Evolutionary conservation across 1,140 invertebrate species (phyloP).

Genomic region (Drosophila nigromelanica): DNA sequence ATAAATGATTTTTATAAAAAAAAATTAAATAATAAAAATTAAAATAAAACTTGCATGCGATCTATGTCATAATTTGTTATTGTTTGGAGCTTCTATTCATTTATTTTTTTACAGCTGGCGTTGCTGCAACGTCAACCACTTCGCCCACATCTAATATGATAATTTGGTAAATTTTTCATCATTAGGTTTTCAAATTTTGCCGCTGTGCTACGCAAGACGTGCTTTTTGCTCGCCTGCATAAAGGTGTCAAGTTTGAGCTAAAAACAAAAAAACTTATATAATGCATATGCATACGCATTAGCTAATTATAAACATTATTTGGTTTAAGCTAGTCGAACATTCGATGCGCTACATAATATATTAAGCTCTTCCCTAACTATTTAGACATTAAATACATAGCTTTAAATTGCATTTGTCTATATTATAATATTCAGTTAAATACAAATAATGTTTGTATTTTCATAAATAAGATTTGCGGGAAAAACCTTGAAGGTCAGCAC

Average conservation of each 20-base stretch:
- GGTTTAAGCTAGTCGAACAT: background rate
- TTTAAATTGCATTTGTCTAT: background rate
- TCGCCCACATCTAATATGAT: slow-evolving; percentile 56
- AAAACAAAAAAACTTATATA: slow-evolving; percentile 5
- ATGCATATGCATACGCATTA: slow-evolving; percentile 43
- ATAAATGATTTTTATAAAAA: slow-evolving; percentile 43
- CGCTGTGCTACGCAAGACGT: slow-evolving; percentile 47
- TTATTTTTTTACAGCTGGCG: slow-evolving; percentile 12
- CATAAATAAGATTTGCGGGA: background rate
- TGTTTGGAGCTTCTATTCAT: slow-evolving; percentile 32
- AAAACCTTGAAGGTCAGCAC: slow-evolving; percentile 13
- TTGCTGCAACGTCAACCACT: slow-evolving; percentile 42
- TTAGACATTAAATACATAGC: background rate
- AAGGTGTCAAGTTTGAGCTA: slow-evolving; percentile 39
- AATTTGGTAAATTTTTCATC: slow-evolving; percentile 52
- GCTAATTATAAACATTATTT: slow-evolving; percentile 6
- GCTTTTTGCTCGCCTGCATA: slow-evolving; percentile 35
- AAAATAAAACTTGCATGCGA: slow-evolving; percentile 52
- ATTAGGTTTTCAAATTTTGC: slow-evolving; percentile 45
- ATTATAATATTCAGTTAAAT: background rate
- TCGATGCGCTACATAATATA: background rate
- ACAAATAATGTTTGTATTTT: no score
- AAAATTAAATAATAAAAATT: no score
- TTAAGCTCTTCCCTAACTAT: background rate
- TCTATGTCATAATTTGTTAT: slow-evolving; percentile 58